Percentiles rank a stretch among this genome's conserved stretches.
Evolutionary conservation across 2,888 invertebrate genomes (phyloP).

Genomic region (Netelia melanura): DNA sequence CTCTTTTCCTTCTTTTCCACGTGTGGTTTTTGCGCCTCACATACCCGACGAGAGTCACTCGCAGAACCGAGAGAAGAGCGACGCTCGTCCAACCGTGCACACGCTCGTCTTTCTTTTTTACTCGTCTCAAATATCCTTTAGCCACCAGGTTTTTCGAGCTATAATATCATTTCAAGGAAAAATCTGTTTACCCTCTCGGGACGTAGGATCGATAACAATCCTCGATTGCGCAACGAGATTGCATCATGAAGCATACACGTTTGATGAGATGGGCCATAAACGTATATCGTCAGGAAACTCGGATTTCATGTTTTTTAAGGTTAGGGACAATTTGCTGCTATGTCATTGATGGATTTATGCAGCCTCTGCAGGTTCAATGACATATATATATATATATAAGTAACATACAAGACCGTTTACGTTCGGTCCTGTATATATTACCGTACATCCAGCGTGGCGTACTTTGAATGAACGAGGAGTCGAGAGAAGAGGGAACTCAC

Average conservation of each 20-base stretch:
- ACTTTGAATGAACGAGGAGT: conserved; percentile 2
- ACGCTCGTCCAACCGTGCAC: conserved; percentile 34
- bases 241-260: not conserved
- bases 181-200: conserved; percentile 15
- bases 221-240: not conserved
- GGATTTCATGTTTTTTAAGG: not conserved
- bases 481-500: not conserved
- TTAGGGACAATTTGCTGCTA: not conserved
- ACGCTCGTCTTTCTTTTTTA: conserved; percentile 10
- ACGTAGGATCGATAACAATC: conserved; percentile 12
- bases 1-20: conserved; percentile 45
- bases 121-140: conserved; percentile 12
- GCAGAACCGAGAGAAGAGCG: conserved; percentile 36
- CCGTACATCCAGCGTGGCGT: not conserved
- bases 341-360: not conserved
- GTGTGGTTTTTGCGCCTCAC: conserved; percentile 51
- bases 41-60: conserved; percentile 61
- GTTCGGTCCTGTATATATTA: not conserved
- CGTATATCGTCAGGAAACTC: not conserved
- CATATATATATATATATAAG: not conserved
- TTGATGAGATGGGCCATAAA: not conserved
- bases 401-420: too few species aligned
- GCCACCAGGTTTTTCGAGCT: not conserved
- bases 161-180: conserved; percentile 11
- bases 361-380: not conserved